Evolutionary conservation across 1,140 invertebrate genomes (phyloP).

Genomic region (Caligus rogercresseyi): DNA sequence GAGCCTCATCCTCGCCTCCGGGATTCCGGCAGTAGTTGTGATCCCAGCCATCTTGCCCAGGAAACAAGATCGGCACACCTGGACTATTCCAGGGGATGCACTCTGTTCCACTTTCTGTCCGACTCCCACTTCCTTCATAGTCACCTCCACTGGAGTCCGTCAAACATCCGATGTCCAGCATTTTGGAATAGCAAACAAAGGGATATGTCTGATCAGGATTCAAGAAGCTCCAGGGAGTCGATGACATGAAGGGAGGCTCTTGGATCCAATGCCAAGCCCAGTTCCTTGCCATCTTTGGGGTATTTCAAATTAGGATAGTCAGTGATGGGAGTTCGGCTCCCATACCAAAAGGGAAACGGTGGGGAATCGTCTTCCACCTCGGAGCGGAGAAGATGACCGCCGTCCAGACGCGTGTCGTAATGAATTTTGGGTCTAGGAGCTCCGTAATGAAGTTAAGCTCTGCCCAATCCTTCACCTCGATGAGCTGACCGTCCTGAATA

Average conservation of each 20-base stretch:
- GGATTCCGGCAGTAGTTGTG: slow-evolving; percentile 12
- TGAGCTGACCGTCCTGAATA: background rate
- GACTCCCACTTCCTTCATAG: slow-evolving; percentile 10
- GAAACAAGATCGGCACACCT: background rate
- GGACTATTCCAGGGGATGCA: slow-evolving; percentile 11
- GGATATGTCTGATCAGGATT: background rate
- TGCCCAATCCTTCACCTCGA: background rate
- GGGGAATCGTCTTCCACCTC: background rate
- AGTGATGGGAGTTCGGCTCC: background rate
- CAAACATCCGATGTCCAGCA: slow-evolving; percentile 6
- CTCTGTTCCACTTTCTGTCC: slow-evolving; percentile 1
- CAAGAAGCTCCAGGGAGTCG: background rate
- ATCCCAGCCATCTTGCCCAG: slow-evolving; percentile 3
- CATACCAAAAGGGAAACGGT: background rate
- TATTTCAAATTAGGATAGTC: background rate
- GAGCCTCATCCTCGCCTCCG: background rate
- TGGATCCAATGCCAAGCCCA: background rate
- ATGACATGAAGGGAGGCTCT: background rate
- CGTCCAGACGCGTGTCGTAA: background rate
- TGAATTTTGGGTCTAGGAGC: background rate
- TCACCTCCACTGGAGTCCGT: background rate
- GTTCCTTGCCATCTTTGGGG: background rate
- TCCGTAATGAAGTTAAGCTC: background rate
- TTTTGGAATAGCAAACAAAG: slow-evolving; percentile 1
- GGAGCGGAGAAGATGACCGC: background rate